A percentile compares a stretch with the other conserved stretches of the same genome.
Conservation (phyloP, 2,888 invertebrate species). For the Spatulosminthurus flaviceps region DNA sequence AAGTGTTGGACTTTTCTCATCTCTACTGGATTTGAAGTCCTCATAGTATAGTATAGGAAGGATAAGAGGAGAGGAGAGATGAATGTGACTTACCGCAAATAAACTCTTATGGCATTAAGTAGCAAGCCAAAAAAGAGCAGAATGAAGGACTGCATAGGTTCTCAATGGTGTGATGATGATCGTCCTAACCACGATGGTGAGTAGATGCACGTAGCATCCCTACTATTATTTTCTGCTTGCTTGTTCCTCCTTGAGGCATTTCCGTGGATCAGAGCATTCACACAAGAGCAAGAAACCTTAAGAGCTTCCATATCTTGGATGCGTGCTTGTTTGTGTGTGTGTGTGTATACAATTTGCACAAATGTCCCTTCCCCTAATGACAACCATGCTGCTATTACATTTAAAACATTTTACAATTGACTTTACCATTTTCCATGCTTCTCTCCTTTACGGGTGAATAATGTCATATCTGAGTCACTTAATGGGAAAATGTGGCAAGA, state of each 20-base stretch:
- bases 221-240: conserved; percentile 13
- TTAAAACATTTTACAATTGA: not conserved
- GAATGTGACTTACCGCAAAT: conserved; percentile 17
- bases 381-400: not conserved
- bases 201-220: conserved; percentile 2
- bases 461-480: conserved; percentile 8
- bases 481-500: conserved; percentile 21
- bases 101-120: conserved; percentile 23
- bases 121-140: not conserved
- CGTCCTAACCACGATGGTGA: conserved; percentile 3
- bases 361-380: not conserved
- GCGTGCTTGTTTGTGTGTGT: not conserved
- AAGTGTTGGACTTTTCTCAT: conserved; percentile 12
- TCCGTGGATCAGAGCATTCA: not conserved
- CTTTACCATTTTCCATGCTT: conserved; percentile 29
- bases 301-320: not conserved
- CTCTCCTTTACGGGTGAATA: not conserved
- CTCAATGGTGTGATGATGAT: conserved; percentile 18
- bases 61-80: too few relatives aligned
- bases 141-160: not conserved
- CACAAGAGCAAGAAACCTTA: not conserved
- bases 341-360: not conserved
- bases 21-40: conserved; percentile 15
- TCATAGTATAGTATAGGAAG: too few relatives aligned
- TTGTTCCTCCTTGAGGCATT: conserved; percentile 7